Evolutionary conservation across 2,113 vertebrate genomes (phyloP), one percentile per base, ranked within the genome.

Genomic region (Chaetodon auriga): DNA sequence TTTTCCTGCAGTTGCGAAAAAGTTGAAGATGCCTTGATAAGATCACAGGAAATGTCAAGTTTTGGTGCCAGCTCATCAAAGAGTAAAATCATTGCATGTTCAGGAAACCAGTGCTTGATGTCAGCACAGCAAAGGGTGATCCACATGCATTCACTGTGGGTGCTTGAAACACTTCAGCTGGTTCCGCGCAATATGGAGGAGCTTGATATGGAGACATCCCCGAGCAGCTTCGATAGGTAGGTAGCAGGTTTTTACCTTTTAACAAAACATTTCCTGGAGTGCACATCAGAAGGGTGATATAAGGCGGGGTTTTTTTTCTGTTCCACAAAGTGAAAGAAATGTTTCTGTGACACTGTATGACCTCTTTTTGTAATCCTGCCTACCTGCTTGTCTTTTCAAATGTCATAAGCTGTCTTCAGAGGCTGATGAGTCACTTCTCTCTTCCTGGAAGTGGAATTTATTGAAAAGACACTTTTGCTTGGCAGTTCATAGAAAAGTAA

Each of bases 11-110:
- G 38, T 8, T 41, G 36, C 14, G 16, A 19, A 55, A 68, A n/a
- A 36, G 0, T 3, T 0, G 10, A 7, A 2, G 4, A 3, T 6
- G 0, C 11, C 0, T 2, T 41, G 30, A 0, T 68, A 6, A 13
- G 13, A 51, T 51, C 0, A 62, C 53, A 78, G 77, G 58, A 78
- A 68, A 65, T 25, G 13, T 7, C 1, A 13, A 1, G n/a, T 13
- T n/a, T 36, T 45, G 13, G 12, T 48, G 54, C 73, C 16, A 25
- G 16, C 7, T 48, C 21, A 35, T 11, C 19, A 57, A 45, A 62
- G n/a, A 13, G 16, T 23, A 10, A 4, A 19, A 35, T 4, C 3
- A 12, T 7, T 60, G 51, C 53, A 19, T 3, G 1, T 12, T 38
- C 41, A 68, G 63, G 14, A 60, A 78, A 79, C 68, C 18, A 68